A percentile compares a stretch with the other conserved stretches of the same genome.
These are phyloP conservation scores for Cynopterus sphinx DNA, from an alignment of 2,797 vertebrate genomes.

Conservation along the genomic window DNA sequence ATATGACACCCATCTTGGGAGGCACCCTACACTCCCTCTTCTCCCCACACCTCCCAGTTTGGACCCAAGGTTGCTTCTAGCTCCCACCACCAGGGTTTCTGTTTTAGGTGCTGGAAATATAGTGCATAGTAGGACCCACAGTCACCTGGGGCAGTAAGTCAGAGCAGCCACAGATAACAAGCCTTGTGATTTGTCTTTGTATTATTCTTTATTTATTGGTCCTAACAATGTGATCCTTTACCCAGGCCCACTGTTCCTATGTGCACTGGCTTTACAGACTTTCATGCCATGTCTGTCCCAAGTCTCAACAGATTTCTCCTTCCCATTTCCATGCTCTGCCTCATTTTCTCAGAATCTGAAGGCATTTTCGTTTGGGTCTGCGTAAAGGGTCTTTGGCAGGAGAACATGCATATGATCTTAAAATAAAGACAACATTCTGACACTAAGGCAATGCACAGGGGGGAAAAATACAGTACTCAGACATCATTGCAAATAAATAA, in stretches of 20 bases:
- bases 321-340: conserved; percentile 63
- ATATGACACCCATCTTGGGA: neutral
- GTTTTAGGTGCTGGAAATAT: neutral
- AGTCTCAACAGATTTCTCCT: conserved; percentile 55
- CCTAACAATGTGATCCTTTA: conserved; percentile 94
- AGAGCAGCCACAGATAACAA: conserved; percentile 45
- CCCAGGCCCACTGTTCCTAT: conserved; percentile 88
- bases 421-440: conserved; percentile 94
- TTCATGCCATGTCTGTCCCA: conserved; percentile 84
- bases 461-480: conserved; percentile 95
- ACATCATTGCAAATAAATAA: conserved; percentile 99
- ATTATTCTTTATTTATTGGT: conserved; percentile 94
- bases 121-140: neutral
- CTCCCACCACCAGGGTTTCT: neutral
- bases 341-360: conserved; percentile 75
- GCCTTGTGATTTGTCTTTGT: conserved; percentile 83
- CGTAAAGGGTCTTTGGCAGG: conserved; percentile 97
- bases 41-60: neutral
- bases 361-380: conserved; percentile 82
- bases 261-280: conserved; percentile 84
- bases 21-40: neutral
- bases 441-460: conserved; percentile 96
- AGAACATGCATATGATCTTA: conserved; percentile 96
- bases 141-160: neutral
- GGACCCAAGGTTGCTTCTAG: neutral